phyloP scores from a whole-genome alignment of 2,113 vertebrate genomes.

The Ammodytes dubius region DNA sequence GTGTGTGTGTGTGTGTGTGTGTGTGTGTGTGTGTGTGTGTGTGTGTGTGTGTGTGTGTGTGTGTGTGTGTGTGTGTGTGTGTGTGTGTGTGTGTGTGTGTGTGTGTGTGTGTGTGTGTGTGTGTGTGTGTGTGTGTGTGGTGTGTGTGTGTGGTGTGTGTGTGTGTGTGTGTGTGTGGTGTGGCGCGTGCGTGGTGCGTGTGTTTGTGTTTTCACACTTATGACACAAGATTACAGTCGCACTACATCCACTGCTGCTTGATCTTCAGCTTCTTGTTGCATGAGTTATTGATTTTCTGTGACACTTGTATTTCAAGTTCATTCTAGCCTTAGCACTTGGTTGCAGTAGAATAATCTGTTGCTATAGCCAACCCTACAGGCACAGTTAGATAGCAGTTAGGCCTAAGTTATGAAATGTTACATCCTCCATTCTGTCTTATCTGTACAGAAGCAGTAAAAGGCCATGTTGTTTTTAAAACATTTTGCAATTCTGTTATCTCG shows the following conservation, averaged over 20 bases:
- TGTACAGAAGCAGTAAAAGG: neutral
- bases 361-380: neutral
- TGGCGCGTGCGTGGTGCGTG: constrained; percentile 23
- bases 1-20: constrained; percentile 22
- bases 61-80: constrained; percentile 13
- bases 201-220: constrained; percentile 9
- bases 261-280: neutral
- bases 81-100: constrained; percentile 10
- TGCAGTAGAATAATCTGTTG: neutral
- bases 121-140: constrained; percentile 12
- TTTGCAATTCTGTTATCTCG: too few species aligned
- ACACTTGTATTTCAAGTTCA: neutral
- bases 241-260: neutral
- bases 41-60: constrained; percentile 1
- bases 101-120: too few species aligned
- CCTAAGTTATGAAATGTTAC: neutral
- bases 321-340: neutral
- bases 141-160: constrained; percentile 22
- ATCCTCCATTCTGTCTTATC: neutral
- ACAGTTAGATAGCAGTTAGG: neutral
- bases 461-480: too few species aligned
- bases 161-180: neutral
- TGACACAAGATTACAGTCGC: neutral
- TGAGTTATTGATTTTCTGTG: neutral
- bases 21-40: neutral